Conservation (phyloP, 2,797 vertebrate species). For the Okamejei kenojei region DNA sequence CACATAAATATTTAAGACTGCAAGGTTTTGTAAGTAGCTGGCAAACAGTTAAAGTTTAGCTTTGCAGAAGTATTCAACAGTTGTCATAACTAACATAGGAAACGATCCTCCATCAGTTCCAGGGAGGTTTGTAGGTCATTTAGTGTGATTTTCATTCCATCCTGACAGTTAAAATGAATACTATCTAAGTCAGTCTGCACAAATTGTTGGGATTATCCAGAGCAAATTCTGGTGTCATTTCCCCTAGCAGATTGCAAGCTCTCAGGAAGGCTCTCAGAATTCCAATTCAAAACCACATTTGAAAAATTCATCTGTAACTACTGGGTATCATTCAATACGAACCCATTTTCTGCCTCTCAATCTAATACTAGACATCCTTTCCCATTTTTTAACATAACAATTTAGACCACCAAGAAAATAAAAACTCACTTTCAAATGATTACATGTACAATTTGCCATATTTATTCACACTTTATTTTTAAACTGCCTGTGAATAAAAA, state of each 20-base stretch:
- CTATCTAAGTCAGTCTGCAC: not conserved
- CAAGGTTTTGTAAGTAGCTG: not conserved
- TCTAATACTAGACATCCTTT: not conserved
- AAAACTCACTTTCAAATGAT: not conserved
- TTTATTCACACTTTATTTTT: not conserved
- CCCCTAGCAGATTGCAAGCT: not conserved
- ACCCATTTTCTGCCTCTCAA: not conserved
- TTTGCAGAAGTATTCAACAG: not conserved
- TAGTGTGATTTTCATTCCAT: not conserved
- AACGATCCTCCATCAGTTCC: not conserved
- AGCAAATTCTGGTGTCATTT: not conserved
- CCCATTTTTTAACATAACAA: not conserved
- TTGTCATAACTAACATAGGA: not conserved
- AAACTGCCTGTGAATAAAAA: not conserved
- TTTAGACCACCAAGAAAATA: not conserved
- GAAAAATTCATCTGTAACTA: not conserved
- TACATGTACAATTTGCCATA: not conserved
- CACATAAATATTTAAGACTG: not conserved
- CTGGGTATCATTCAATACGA: not conserved
- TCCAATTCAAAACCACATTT: not conserved
- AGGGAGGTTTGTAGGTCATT: not conserved
- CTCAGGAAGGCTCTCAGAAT: not conserved
- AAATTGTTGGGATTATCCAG: not conserved
- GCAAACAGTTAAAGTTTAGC: not conserved
- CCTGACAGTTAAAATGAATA: not conserved